Conservation (phyloP, 2,113 vertebrate species). For the Cavia aperea region DNA sequence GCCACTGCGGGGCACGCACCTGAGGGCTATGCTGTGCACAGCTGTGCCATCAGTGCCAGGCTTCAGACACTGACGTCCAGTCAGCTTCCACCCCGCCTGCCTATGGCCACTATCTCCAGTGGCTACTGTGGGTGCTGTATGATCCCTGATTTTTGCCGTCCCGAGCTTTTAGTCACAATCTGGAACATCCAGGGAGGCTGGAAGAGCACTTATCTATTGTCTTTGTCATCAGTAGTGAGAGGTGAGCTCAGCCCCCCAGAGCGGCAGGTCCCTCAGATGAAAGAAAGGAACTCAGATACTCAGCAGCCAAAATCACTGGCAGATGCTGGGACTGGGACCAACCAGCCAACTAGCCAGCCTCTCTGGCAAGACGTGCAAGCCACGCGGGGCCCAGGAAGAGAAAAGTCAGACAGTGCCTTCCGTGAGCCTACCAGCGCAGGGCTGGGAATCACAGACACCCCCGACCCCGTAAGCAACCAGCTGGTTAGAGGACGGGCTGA, state of each 20-base stretch:
- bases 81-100: background rate
- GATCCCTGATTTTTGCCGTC: background rate
- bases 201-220: rapidly evolving
- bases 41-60: background rate
- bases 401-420: too few species aligned
- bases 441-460: too few species aligned
- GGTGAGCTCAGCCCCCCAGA: background rate
- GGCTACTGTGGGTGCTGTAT: background rate
- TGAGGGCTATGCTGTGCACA: rapidly evolving
- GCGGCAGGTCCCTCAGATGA: background rate
- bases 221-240: background rate
- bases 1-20: background rate
- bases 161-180: background rate
- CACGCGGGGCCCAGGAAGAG: too few species aligned
- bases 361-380: too few species aligned
- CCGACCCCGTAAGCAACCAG: too few species aligned
- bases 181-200: background rate
- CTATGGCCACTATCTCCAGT: too few species aligned
- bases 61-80: background rate
- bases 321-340: too few species aligned
- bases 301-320: background rate
- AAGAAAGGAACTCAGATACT: background rate
- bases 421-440: too few species aligned
- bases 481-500: too few species aligned
- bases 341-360: too few species aligned